Base-by-base conservation (phyloP, 53 echinoderm and acorn worm species). In the Holothuria scabra region DNA sequence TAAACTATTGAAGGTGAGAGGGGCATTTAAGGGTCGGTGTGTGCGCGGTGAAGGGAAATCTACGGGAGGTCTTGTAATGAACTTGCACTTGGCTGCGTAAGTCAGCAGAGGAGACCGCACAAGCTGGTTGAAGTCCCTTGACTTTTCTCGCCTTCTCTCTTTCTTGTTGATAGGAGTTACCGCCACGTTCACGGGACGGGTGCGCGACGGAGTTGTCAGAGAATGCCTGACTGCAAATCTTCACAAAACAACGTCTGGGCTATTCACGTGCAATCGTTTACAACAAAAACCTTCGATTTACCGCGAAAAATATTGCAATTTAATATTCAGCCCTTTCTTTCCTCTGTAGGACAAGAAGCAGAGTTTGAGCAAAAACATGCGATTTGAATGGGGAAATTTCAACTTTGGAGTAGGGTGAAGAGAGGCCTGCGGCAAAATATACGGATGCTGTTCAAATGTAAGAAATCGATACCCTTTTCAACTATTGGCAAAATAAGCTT, bases 381-480 rank as follows among this genome's bases (percentile, higher is more conserved):
- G n/a, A 72, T 46, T 41, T 69, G 34, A 32, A 64, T 64, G 64
- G 26, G 30, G 26, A 64, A 26, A 64, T 46, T 46, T 72, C 48
- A 46, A 46, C 46, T 44, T 72, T 26, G 26, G 46, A 23, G 72
- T 24, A 48, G 44, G 35, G 34, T 22, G 34, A 67, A 12, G 72
- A 48, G 48, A 48, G 49, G 72, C 72, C 72, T 23, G 72, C 12
- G 72, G 72, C 72, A 72, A 24, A 46, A 46, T 72, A 29, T 29
- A 34, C 37, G 33, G 34, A 13, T 29, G 67, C 33, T 37, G 67
- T 67, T 72, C 72, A 72, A 44, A 44, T 46, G 72, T 72, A 38
- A 72, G 72, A 72, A 46, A 72, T 72, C 44, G 72, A 72, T 72
- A 72, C 72, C 72, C 44, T 72, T 46, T 72, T 46, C 72, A 72